phyloP scores from a whole-genome alignment of 2,797 vertebrate species.

The Enteromius treurensis region DNA sequence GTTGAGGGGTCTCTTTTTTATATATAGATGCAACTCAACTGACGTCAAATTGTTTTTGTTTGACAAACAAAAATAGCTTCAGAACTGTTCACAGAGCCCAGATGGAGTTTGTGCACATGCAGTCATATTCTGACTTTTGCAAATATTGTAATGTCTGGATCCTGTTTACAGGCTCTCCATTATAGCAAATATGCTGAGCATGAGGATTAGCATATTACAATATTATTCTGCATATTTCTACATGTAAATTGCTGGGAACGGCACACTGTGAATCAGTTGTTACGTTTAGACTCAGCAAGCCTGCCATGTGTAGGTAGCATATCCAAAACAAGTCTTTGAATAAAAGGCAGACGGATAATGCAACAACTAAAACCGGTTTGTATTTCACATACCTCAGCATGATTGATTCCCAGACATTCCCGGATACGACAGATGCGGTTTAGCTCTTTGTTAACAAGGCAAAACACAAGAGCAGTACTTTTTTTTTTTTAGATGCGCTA shows the following conservation, averaged over 20 bases:
- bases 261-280: neutral
- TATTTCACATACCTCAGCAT: constrained; percentile 14
- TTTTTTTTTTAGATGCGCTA: neutral
- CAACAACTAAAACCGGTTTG: constrained; percentile 13
- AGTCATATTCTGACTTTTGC: constrained; percentile 24
- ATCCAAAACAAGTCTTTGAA: constrained; percentile 31
- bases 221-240: constrained; percentile 40
- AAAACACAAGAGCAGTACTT: neutral
- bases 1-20: neutral
- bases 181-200: constrained; percentile 37
- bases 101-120: constrained; percentile 16
- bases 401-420: constrained; percentile 10
- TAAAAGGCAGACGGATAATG: constrained; percentile 15
- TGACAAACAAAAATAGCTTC: neutral
- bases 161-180: constrained; percentile 33
- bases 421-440: neutral
- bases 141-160: constrained; percentile 30
- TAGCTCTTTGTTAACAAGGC: constrained; percentile 24
- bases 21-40: neutral
- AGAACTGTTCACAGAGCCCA: neutral
- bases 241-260: constrained; percentile 20
- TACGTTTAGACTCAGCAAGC: neutral
- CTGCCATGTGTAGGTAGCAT: neutral
- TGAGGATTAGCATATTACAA: constrained; percentile 43
- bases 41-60: neutral